phyloP scores from a whole-genome alignment of 2,888 invertebrate species.

The Acanthosepion lycidas region DNA sequence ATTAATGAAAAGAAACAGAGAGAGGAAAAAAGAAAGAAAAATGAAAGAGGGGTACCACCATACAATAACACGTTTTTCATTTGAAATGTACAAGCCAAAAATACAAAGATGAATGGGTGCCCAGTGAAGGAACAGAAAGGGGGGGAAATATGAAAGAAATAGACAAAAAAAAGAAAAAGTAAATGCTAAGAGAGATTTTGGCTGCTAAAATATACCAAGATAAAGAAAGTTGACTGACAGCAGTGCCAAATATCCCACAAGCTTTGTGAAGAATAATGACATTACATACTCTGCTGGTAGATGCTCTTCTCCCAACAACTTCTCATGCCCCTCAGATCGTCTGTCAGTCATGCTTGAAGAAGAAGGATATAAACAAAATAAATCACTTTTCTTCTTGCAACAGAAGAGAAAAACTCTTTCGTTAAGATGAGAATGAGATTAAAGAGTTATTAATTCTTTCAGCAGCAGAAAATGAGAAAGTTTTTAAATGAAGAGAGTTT shows the following conservation, averaged over 20 bases:
- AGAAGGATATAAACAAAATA: conserved; percentile 11
- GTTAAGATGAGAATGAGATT: background rate
- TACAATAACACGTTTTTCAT: background rate
- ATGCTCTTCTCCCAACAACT: conserved; percentile 12
- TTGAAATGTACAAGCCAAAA: background rate
- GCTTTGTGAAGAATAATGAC: conserved; percentile 33
- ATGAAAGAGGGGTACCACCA: background rate
- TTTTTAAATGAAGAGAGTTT: background rate
- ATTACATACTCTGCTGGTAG: conserved; percentile 22
- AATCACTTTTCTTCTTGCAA: conserved; percentile 9
- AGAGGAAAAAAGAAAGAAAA: background rate
- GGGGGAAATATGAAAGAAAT: background rate
- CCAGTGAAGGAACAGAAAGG: background rate
- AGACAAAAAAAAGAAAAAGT: background rate
- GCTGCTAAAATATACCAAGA: conserved; percentile 11
- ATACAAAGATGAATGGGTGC: background rate
- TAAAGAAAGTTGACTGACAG: background rate
- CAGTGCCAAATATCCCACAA: conserved; percentile 4
- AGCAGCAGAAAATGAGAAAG: background rate
- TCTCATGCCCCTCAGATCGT: conserved; percentile 33
- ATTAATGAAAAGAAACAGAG: background rate
- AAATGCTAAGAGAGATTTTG: background rate
- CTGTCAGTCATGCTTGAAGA: conserved; percentile 33
- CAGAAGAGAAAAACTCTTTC: background rate
- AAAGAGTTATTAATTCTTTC: background rate